Conservation (phyloP, 2,113 vertebrate genomes). For the human region GRCh38 chr17:19567501-19568000, state of each 20-base stretch:
- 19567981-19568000: background rate
- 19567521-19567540: background rate
- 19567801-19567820: background rate
- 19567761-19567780: accelerated
- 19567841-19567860: background rate
- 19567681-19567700: background rate
- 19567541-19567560: background rate
- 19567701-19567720: background rate
- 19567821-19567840: accelerated
- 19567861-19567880: background rate
- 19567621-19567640: background rate
- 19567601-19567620: background rate
- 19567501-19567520: background rate
- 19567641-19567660: no score
- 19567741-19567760: background rate
- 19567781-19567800: background rate
- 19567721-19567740: accelerated
- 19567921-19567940: background rate
- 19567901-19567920: background rate
- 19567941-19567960: background rate
- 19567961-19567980: background rate
- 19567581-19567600: background rate
- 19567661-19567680: background rate
- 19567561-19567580: background rate
- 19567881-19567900: background rate